Conservation (phyloP, 2,888 invertebrate genomes). For the Elysia crispata region DNA sequence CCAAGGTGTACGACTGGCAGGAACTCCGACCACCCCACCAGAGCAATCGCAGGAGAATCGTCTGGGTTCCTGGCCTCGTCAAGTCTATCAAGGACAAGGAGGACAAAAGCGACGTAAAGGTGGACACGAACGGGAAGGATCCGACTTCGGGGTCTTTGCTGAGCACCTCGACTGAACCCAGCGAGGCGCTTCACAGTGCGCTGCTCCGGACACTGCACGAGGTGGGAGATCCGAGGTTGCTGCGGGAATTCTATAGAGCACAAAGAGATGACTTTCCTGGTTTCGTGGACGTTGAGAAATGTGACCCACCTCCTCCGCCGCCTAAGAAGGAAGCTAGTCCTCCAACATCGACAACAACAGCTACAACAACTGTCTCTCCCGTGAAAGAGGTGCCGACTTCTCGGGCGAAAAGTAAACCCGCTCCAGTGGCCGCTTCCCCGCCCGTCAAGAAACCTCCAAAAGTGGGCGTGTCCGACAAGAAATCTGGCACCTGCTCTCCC, state of each 20-base stretch:
- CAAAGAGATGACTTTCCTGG: conserved; percentile 47
- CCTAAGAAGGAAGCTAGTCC: background rate
- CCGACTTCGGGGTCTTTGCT: background rate
- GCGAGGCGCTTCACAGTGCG: conserved; percentile 16
- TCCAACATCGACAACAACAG: too few relatives aligned
- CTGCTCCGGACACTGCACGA: conserved; percentile 44
- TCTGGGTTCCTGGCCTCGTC: conserved; percentile 35
- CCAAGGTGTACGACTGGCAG: conserved; percentile 42
- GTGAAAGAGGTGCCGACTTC: too few relatives aligned
- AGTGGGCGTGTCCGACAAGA: conserved; percentile 2
- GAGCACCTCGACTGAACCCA: background rate
- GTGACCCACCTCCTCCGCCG: conserved; percentile 6
- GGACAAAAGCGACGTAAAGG: background rate
- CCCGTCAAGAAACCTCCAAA: background rate
- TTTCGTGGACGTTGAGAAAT: conserved; percentile 42
- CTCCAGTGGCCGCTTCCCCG: background rate
- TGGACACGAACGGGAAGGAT: background rate
- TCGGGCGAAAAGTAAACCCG: conserved; percentile 5
- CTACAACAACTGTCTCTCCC: too few relatives aligned
- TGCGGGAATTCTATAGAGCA: conserved; percentile 36
- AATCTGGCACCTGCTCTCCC: conserved; percentile 16
- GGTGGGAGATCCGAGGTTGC: conserved; percentile 26
- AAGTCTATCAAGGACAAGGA: background rate
- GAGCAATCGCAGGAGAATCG: conserved; percentile 7
- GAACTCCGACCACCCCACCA: conserved; percentile 20